Evolutionary conservation across 1,140 invertebrate genomes (phyloP).

Genomic region (Delia radicum): DNA sequence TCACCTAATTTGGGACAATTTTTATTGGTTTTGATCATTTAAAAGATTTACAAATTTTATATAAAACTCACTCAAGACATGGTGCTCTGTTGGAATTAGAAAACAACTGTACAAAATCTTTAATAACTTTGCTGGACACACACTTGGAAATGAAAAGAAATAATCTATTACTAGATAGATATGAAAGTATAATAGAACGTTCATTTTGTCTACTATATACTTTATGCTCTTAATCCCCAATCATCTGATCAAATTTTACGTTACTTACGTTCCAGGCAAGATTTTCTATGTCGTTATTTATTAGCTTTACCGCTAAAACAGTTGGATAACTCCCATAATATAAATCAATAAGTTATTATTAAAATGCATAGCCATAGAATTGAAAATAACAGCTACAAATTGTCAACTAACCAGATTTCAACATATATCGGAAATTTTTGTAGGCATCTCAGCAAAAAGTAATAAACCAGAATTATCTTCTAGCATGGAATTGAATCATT

Average conservation of each 20-base stretch:
- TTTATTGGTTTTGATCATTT: slow-evolving; percentile 80
- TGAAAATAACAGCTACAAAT: slow-evolving; percentile 62
- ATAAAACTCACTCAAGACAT: slow-evolving; percentile 70
- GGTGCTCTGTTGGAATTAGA: slow-evolving; percentile 75
- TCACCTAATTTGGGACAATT: slow-evolving; percentile 85
- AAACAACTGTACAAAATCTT: slow-evolving; percentile 80
- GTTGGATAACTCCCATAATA: slow-evolving; percentile 39
- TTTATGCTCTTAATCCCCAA: slow-evolving; percentile 70
- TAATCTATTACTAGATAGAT: slow-evolving; percentile 33
- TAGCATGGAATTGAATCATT: slow-evolving; percentile 34
- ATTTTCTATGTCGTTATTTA: slow-evolving; percentile 72
- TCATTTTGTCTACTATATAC: slow-evolving; percentile 78
- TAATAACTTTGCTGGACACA: slow-evolving; percentile 72
- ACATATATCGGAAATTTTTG: slow-evolving; percentile 42
- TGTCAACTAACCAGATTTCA: slow-evolving; percentile 59
- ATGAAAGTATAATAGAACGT: slow-evolving; percentile 60
- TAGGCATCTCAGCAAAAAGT: slow-evolving; percentile 28
- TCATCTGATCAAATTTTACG: slow-evolving; percentile 76
- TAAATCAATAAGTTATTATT: slow-evolving; percentile 65
- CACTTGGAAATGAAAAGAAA: slow-evolving; percentile 53
- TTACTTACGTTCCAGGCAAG: slow-evolving; percentile 61
- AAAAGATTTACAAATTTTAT: slow-evolving; percentile 67
- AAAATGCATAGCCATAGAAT: slow-evolving; percentile 67
- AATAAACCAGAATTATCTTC: slow-evolving; percentile 33
- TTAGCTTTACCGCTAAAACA: slow-evolving; percentile 64